A percentile compares a stretch with the other conserved stretches of the same genome.
These are phyloP conservation scores for Channa argus DNA, from an alignment of 2,113 vertebrate species.

Conservation along the genomic window DNA sequence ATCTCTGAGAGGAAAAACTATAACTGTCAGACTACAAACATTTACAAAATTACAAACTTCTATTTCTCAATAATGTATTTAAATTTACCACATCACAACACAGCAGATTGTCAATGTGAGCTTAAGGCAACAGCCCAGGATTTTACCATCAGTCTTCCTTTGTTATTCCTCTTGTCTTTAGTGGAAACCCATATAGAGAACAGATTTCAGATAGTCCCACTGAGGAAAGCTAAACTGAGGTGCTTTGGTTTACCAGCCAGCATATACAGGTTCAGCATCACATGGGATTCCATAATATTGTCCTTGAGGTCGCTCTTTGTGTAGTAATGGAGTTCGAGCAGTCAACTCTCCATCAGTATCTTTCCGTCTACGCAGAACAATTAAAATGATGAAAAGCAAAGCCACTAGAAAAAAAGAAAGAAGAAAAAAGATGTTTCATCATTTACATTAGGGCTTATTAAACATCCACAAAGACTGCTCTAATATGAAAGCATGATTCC, in stretches of 20 bases:
- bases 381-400: conserved; percentile 79
- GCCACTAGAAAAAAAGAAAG: conserved; percentile 75
- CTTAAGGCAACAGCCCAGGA: conserved; percentile 2
- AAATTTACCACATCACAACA: conserved; percentile 20
- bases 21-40: conserved; percentile 41
- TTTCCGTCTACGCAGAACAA: conserved; percentile 78
- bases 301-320: conserved; percentile 69
- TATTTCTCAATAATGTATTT: conserved; percentile 42
- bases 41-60: conserved; percentile 20
- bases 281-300: conserved; percentile 81
- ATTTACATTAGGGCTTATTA: background rate
- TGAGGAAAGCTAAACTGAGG: background rate
- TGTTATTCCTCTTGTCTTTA: conserved; percentile 28
- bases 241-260: conserved; percentile 86
- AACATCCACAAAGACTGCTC: conserved; percentile 8
- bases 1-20: conserved; percentile 35
- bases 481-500: conserved; percentile 33
- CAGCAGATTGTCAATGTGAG: conserved; percentile 28
- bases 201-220: background rate
- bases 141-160: conserved; percentile 21
- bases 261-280: conserved; percentile 88
- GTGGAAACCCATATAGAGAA: background rate
- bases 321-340: conserved; percentile 80
- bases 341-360: conserved; percentile 74
- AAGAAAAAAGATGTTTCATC: conserved; percentile 3